Conservation (phyloP, 1,140 invertebrate species). For the Drosophila busckii region DNA sequence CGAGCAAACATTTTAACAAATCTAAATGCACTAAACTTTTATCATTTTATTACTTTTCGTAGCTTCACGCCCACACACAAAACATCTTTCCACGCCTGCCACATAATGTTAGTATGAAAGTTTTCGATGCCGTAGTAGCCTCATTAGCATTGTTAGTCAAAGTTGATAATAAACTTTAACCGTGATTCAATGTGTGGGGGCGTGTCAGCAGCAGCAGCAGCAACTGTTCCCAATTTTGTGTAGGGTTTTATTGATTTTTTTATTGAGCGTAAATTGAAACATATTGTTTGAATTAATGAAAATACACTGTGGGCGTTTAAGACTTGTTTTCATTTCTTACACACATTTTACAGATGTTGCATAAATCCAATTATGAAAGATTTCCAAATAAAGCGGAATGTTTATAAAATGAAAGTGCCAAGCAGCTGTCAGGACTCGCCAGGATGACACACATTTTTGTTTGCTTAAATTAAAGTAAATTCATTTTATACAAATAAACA, state of each 20-base stretch:
- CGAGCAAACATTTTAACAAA: constrained; percentile 19
- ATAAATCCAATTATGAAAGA: constrained; percentile 32
- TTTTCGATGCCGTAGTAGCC: constrained; percentile 36
- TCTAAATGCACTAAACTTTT: constrained; percentile 36
- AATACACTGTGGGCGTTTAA: not conserved
- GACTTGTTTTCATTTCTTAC: no score
- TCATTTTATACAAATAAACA: constrained; percentile 31
- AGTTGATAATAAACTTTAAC: constrained; percentile 54
- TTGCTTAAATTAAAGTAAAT: constrained; percentile 17
- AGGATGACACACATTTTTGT: constrained; percentile 3
- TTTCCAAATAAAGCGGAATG: not conserved
- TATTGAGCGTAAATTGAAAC: constrained; percentile 22
- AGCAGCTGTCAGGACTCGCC: constrained; percentile 6
- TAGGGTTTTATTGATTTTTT: constrained; percentile 25
- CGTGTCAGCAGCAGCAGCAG: not conserved
- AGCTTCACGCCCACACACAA: constrained; percentile 4
- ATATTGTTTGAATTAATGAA: constrained; percentile 2
- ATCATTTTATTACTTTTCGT: constrained; percentile 33
- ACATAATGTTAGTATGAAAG: constrained; percentile 22
- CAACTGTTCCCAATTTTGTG: not conserved
- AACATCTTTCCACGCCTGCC: not conserved
- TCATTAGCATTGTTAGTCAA: constrained; percentile 65
- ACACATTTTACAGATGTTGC: no score
- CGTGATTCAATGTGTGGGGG: constrained; percentile 16
- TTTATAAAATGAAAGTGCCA: constrained; percentile 1